Conservation (phyloP, 1,140 invertebrate species). For the Bombus pascuorum region DNA sequence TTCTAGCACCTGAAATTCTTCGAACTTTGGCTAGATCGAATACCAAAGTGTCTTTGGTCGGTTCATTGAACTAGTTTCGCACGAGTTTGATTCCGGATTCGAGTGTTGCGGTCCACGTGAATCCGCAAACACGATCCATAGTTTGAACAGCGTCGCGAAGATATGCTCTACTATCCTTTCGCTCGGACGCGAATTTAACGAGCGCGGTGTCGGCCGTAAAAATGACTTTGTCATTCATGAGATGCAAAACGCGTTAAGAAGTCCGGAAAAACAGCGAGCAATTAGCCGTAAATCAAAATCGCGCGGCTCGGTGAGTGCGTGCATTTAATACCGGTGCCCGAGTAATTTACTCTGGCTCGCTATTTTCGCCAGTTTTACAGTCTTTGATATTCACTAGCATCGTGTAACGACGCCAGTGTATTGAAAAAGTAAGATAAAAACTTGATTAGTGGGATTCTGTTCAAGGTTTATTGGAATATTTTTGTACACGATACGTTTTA, state of each 20-base stretch:
- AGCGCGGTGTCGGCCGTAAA: conserved; percentile 46
- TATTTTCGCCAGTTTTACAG: conserved; percentile 43
- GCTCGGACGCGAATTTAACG: conserved; percentile 27
- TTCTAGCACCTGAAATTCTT: background rate
- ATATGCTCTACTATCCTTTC: conserved; percentile 48
- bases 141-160: background rate
- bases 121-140: background rate
- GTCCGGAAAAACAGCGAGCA: conserved; percentile 71
- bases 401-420: background rate
- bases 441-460: too few species aligned
- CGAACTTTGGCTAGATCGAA: background rate
- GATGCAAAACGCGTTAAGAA: conserved; percentile 68
- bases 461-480: too few species aligned
- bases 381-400: background rate
- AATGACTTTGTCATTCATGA: conserved; percentile 74
- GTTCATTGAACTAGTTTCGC: conserved; percentile 4
- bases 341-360: conserved; percentile 37
- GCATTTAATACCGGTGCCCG: conserved; percentile 47
- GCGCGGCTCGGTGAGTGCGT: conserved; percentile 58
- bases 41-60: background rate
- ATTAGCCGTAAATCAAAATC: conserved; percentile 78
- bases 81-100: background rate
- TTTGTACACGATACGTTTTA: too few species aligned
- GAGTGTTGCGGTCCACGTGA: background rate
- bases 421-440: too few species aligned